These are phyloP conservation scores for Gymnopithys bicolor DNA, from an alignment of 2,797 vertebrate species.

Conservation along the genomic window DNA sequence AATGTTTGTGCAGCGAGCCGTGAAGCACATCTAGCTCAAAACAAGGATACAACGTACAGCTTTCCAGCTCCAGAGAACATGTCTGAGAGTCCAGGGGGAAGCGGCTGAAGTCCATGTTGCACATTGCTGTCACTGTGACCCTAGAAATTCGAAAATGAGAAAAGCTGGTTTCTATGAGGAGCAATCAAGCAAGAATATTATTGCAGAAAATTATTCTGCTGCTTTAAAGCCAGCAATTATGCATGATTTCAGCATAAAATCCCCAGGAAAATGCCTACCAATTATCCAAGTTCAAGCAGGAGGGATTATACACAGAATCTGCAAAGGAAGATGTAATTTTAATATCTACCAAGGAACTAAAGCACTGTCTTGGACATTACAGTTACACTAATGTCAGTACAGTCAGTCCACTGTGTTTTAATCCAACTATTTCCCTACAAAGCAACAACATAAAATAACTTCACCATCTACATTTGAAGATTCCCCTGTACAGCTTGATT, in stretches of 20 bases:
- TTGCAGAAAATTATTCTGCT: background rate
- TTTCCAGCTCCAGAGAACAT: conserved; percentile 93
- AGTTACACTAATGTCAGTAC: background rate
- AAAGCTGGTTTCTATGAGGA: background rate
- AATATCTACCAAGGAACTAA: background rate
- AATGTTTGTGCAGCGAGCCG: background rate
- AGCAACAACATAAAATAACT: background rate
- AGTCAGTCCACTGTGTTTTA: background rate
- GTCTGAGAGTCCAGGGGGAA: conserved; percentile 95
- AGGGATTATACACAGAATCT: background rate
- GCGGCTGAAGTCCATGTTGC: conserved; percentile 96
- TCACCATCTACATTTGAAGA: background rate
- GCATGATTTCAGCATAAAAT: background rate
- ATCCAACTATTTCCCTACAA: background rate
- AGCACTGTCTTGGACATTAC: background rate
- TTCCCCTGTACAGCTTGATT: background rate
- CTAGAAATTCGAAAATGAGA: conserved; percentile 74
- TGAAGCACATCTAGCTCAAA: background rate
- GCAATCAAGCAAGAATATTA: background rate
- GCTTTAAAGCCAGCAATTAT: background rate
- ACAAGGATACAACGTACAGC: conserved; percentile 82
- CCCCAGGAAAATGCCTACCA: background rate
- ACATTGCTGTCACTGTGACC: conserved; percentile 94
- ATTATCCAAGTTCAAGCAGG: background rate
- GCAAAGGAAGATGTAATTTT: background rate